Evolutionary conservation across 1,140 invertebrate genomes (phyloP), one percentile per base, ranked within the genome.

Genomic region (Drosophila tani): DNA sequence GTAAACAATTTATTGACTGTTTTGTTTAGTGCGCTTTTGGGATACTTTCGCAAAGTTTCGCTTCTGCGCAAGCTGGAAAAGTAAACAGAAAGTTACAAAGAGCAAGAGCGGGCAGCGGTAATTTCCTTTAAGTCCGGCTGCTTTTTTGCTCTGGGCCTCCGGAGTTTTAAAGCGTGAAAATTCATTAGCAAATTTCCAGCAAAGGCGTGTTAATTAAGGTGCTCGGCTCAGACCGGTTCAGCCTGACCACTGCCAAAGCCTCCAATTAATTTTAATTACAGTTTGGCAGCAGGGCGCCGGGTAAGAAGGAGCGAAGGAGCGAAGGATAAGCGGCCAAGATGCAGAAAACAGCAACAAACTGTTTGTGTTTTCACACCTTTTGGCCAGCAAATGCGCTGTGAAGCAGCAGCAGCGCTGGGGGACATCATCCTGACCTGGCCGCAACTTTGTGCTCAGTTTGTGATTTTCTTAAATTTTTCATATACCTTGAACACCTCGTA

Each of bases 261-360:
- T 85, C 79, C 85, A 90, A 90, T 90, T 90, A 90, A 90, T 90
- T 90, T 90, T 90, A 90, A 90, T 90, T 90, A 90, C 85, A 82
- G 67, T 80, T 75, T 79, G 66, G 85, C 63, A 75, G 56, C 50
- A 32, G 51, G 63, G 40, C 32, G 53, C 53, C 53, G 35, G 53
- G 46, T 59, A 73, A 66, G 50, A 58, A 46, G 45, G 53, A 55
- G 38, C 50, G 50, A 58, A 46, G 45, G 53, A 55, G 38, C 50
- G 50, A 58, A 67, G 60, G 66, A 80, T 79, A 69, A 81, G 75
- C 64, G 56, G 40, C 41, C 49, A 83, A 76, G 76, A 76, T 83
- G 81, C 83, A 82, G 55, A 69, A 64, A 76, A 59, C 67, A 57
- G 65, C 50, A 62, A 74, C 75, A 88, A 83, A 88, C 79, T 83